Evolutionary conservation across 1,140 invertebrate species (phyloP), one percentile per base, ranked within the genome.

Genomic region (Hydropsyche tenuis): DNA sequence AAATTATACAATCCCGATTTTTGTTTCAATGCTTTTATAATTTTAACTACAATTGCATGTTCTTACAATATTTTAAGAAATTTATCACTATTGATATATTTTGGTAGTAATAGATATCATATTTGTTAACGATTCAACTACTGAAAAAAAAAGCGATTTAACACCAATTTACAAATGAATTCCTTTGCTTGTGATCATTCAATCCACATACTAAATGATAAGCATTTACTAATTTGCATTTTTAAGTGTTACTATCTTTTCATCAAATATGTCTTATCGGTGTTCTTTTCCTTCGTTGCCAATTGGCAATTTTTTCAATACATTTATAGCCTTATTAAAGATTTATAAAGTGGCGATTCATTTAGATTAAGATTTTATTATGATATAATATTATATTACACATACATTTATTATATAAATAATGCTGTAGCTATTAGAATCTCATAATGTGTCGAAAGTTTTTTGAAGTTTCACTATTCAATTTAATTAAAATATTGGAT

Each of bases 261-360:
- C 30, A 9, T 4, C 9, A 9, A 9, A 37, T 37, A 9, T 37
- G 30, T 37, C 30, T 4, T 4, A 4, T 37, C 3, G 9, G 9
- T 37, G 3, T 37, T 37, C 30, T 37, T 37, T 37, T 4, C 3
- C 30, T 37, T 37, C 30, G 3, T 9, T 37, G 3, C 3, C 30
- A 37, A 37, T 37, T 4, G 30, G 30, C 9, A 11, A 56, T 60
- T 71, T 62, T 45, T 69, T 69, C 46, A 51, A 51, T 3, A 73
- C 63, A 66, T 27, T 25, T 73, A 63, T 76, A 76, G 72, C 75
- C 75, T 76, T 76, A 76, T 46, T 76, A 73, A 76, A 18, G 63
- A 66, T 60, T n/a, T 69, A 63, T 69, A 73, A 30, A 43, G 42
- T 66, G 42, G 70, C 69, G 45, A 51, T 51, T 51, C 14, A 63